These are phyloP conservation scores for Watersipora subatra DNA, from an alignment of 1,140 invertebrate genomes.

Conservation along the genomic window DNA sequence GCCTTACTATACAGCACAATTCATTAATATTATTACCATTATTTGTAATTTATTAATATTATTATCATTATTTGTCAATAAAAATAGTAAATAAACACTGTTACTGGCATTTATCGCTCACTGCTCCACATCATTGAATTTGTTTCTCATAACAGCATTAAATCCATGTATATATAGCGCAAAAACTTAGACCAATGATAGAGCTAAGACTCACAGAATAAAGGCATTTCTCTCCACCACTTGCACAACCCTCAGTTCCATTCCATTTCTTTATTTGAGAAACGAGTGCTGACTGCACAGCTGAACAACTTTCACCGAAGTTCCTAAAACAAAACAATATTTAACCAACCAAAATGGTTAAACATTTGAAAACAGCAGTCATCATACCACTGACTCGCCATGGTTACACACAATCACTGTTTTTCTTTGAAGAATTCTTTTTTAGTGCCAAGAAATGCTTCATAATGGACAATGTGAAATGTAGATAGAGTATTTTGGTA, in stretches of 20 bases:
- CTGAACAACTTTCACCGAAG: constrained; percentile 3
- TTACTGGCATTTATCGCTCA: background rate
- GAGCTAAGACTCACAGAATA: constrained; percentile 24
- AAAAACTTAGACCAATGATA: background rate
- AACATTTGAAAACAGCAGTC: background rate
- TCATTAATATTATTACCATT: too few species aligned
- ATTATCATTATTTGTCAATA: background rate
- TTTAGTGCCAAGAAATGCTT: too few species aligned
- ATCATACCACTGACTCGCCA: too few species aligned
- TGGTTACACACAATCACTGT: too few species aligned
- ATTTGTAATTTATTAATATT: too few species aligned
- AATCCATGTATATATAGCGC: background rate
- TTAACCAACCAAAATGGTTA: background rate
- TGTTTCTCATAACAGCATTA: background rate
- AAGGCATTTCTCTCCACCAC: constrained; percentile 36
- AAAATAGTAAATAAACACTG: background rate
- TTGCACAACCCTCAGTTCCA: constrained; percentile 19
- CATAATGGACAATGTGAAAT: too few species aligned
- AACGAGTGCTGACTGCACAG: constrained; percentile 13
- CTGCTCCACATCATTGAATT: background rate
- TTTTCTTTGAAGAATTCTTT: too few species aligned
- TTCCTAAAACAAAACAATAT: background rate
- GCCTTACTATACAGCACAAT: too few species aligned
- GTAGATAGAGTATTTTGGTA: too few species aligned
- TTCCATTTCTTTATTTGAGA: constrained; percentile 28